phyloP scores from a whole-genome alignment of 1,140 invertebrate species.

The Brachionus rotundiformis region DNA sequence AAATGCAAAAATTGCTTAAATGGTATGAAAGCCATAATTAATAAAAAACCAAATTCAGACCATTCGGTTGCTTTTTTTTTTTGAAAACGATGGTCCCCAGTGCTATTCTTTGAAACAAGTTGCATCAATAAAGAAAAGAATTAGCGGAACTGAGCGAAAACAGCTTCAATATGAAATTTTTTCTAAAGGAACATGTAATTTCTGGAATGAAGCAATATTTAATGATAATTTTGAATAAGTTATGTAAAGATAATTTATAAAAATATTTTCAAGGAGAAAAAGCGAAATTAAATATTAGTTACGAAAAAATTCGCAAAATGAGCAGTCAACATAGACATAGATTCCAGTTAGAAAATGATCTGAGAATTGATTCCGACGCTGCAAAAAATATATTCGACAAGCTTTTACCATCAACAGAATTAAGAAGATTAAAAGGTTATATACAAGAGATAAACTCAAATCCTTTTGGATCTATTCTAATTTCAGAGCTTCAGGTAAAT shows the following conservation, averaged over 20 bases:
- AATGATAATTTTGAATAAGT: background rate
- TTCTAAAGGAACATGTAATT: background rate
- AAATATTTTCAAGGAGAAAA: background rate
- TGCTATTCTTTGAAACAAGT: background rate
- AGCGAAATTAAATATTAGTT: background rate
- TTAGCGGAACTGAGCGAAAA: background rate
- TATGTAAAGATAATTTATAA: background rate
- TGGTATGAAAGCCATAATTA: background rate
- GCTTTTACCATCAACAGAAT: background rate
- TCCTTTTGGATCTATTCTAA: background rate
- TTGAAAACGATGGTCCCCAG: background rate
- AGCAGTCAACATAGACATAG: background rate
- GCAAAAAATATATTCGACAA: background rate
- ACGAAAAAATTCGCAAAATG: background rate
- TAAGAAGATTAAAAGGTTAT: background rate
- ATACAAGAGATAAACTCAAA: background rate
- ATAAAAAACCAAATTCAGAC: background rate
- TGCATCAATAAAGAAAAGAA: background rate
- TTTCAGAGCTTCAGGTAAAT: constrained; percentile 2
- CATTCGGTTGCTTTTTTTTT: background rate
- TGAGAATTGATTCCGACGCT: background rate
- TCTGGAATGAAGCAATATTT: background rate
- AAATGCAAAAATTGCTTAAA: background rate
- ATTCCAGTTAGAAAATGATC: background rate
- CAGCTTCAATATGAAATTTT: background rate